phyloP scores from a whole-genome alignment of 2,113 vertebrate genomes.

The Otis tarda region DNA sequence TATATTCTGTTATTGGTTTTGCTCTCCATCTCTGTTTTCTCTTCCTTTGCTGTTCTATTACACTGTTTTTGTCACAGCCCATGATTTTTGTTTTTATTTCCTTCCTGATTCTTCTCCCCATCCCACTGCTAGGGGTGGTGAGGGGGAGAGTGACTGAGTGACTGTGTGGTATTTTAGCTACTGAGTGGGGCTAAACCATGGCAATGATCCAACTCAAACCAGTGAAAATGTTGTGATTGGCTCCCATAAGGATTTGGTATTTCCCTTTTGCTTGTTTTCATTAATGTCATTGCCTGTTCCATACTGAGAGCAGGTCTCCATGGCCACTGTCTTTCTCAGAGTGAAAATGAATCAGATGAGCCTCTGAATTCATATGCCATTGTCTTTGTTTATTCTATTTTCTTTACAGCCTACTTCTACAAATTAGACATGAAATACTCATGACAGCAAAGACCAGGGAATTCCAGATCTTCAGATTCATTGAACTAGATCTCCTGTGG shows the following conservation, averaged over 20 bases:
- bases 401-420: background rate
- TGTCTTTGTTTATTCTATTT: background rate
- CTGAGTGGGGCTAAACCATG: too few species aligned
- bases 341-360: background rate
- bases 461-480: background rate
- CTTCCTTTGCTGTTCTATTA: too few species aligned
- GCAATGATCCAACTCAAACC: background rate
- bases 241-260: rapidly evolving
- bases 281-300: background rate
- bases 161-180: too few species aligned
- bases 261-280: background rate
- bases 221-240: background rate
- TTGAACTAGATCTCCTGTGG: background rate
- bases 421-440: background rate
- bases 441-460: background rate
- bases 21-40: too few species aligned
- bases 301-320: background rate
- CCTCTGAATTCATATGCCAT: background rate
- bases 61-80: too few species aligned
- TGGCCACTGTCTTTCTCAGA: background rate
- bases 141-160: too few species aligned
- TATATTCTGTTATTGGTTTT: too few species aligned
- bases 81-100: too few species aligned
- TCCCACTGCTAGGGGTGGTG: too few species aligned
- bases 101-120: too few species aligned